A percentile compares a stretch with the other conserved stretches of the same genome.
These are phyloP conservation scores for Ectropis crepuscularia DNA, from an alignment of 2,888 invertebrate species.

Conservation along the genomic window DNA sequence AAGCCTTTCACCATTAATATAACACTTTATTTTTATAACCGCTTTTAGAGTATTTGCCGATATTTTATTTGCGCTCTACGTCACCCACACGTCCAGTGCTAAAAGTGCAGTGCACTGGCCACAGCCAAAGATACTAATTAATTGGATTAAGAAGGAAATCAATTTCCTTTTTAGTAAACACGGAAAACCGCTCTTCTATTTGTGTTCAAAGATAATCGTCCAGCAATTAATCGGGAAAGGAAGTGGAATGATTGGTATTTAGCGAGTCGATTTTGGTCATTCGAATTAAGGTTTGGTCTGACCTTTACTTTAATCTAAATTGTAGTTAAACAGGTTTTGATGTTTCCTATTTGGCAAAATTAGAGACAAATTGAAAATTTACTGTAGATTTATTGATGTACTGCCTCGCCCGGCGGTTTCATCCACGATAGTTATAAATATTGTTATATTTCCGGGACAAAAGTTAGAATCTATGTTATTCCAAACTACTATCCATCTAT, in stretches of 20 bases:
- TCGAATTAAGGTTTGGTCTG: slow-evolving; percentile 5
- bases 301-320: slow-evolving; percentile 7
- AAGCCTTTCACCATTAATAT: no score
- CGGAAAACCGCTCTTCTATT: slow-evolving; percentile 57
- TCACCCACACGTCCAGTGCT: no score
- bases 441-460: no score
- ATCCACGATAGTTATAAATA: no score
- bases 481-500: no score
- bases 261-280: neutral
- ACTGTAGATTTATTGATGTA: neutral
- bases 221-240: slow-evolving; percentile 32
- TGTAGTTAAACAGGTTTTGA: neutral
- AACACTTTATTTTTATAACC: no score
- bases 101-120: slow-evolving; percentile 12
- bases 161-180: slow-evolving; percentile 54
- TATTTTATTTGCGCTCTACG: neutral
- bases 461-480: no score
- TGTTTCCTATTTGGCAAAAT: neutral
- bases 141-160: slow-evolving; percentile 37
- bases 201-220: slow-evolving; percentile 41
- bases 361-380: neutral
- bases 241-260: slow-evolving; percentile 24
- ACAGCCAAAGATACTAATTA: slow-evolving; percentile 47
- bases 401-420: no score
- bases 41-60: neutral